Conservation (phyloP, 2,113 vertebrate species). For the Eulemur rufifrons region DNA sequence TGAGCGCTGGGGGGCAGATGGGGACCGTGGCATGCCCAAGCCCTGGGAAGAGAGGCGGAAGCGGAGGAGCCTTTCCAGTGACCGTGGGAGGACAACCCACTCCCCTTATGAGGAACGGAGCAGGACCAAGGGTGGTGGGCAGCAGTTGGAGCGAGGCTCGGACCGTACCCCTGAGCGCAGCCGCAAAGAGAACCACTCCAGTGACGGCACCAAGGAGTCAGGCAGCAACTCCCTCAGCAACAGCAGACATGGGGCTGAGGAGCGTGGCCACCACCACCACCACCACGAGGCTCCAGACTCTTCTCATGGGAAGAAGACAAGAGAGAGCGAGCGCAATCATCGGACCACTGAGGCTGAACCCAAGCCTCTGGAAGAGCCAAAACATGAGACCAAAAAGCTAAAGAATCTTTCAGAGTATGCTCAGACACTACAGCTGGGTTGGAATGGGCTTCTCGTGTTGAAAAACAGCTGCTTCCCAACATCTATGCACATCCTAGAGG, state of each 20-base stretch:
- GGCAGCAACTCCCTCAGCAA: slow-evolving; percentile 88
- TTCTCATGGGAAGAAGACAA: slow-evolving; percentile 83
- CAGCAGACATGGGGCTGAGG: slow-evolving; percentile 85
- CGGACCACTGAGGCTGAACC: slow-evolving; percentile 86
- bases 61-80: slow-evolving; percentile 89
- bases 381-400: slow-evolving; percentile 86
- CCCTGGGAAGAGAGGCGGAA: slow-evolving; percentile 92
- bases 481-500: slow-evolving; percentile 95
- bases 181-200: slow-evolving; percentile 89
- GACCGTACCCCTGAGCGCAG: slow-evolving; percentile 92
- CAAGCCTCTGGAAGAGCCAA: slow-evolving; percentile 84
- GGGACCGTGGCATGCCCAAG: slow-evolving; percentile 84
- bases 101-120: slow-evolving; percentile 88
- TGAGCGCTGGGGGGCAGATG: slow-evolving; percentile 92
- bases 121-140: slow-evolving; percentile 86
- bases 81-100: slow-evolving; percentile 84
- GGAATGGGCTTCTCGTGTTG: slow-evolving; percentile 96
- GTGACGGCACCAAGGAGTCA: slow-evolving; percentile 89
- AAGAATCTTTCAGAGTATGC: slow-evolving; percentile 93
- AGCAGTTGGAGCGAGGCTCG: slow-evolving; percentile 79
- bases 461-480: slow-evolving; percentile 99
- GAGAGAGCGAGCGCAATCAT: slow-evolving; percentile 90
- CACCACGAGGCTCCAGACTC: slow-evolving; percentile 79
- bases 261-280: slow-evolving; percentile 82
- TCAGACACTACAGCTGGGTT: slow-evolving; percentile 91